Conservation (phyloP, 2,797 vertebrate genomes). For the Nothura maculosa region DNA sequence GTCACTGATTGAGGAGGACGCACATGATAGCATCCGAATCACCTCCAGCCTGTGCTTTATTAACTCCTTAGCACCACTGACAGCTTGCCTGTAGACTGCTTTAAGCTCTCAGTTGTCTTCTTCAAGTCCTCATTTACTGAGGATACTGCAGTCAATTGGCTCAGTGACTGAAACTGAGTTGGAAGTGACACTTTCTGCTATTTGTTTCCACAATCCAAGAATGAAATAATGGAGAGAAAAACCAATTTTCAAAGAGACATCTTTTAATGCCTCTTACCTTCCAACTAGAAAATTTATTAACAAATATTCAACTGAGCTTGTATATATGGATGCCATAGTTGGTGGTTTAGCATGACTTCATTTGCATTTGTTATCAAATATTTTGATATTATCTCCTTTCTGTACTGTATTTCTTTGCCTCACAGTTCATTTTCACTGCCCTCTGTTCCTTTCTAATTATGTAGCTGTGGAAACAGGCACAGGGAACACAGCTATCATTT, state of each 20-base stretch:
- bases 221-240: neutral
- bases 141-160: neutral
- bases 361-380: slow-evolving; percentile 11
- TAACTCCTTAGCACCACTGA: neutral
- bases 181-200: neutral
- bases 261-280: neutral
- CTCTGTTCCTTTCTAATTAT: slow-evolving; percentile 1
- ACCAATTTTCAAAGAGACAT: neutral
- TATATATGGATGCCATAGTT: neutral
- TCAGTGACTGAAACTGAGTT: neutral
- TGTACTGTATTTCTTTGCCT: neutral
- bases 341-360: neutral
- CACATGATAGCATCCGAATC: neutral
- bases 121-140: neutral
- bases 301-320: neutral
- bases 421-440: neutral
- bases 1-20: neutral
- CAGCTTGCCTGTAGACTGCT: neutral
- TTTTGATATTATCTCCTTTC: neutral
- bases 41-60: neutral
- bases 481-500: neutral
- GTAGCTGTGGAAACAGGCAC: slow-evolving; percentile 8
- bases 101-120: neutral
- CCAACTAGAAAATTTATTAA: neutral
- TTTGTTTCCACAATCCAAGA: neutral